Percentiles rank a stretch among this genome's conserved stretches.
Evolutionary conservation across 2,113 vertebrate species (phyloP).

Genomic region (Trochalopteron elliotii): DNA sequence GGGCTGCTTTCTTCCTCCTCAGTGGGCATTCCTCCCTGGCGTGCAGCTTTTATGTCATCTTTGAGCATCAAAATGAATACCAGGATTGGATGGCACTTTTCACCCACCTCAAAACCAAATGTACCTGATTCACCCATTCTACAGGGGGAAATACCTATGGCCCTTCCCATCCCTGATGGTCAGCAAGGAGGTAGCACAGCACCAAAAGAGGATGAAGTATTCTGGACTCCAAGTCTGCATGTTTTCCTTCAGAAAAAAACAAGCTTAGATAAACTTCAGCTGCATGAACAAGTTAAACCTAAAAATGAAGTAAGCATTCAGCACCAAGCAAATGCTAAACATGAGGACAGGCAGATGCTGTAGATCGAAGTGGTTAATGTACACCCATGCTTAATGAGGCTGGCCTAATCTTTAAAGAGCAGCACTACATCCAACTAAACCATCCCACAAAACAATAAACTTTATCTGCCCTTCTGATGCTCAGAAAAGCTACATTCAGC

Average conservation of each 20-base stretch:
- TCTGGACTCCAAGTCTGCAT: background rate
- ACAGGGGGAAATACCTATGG: background rate
- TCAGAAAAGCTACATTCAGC: constrained; percentile 7
- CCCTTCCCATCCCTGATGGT: background rate
- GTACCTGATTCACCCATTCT: background rate
- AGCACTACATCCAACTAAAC: background rate
- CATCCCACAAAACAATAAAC: background rate
- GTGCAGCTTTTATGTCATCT: background rate
- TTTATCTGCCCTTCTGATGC: background rate
- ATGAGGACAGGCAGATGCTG: background rate
- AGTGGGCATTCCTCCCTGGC: background rate
- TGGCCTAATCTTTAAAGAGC: background rate
- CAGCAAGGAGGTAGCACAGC: background rate
- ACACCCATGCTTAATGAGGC: background rate
- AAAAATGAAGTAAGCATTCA: background rate
- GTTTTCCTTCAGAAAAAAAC: background rate
- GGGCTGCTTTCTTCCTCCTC: background rate
- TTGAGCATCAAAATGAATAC: background rate
- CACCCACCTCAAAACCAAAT: background rate
- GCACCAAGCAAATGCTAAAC: background rate
- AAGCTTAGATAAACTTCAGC: background rate
- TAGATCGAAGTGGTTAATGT: background rate
- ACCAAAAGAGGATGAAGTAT: background rate
- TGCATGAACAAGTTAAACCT: background rate
- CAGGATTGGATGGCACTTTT: background rate